Evolutionary conservation across 2,113 vertebrate genomes (phyloP), one percentile per base, ranked within the genome.

Genomic region (Myanophis thanlyinensis): DNA sequence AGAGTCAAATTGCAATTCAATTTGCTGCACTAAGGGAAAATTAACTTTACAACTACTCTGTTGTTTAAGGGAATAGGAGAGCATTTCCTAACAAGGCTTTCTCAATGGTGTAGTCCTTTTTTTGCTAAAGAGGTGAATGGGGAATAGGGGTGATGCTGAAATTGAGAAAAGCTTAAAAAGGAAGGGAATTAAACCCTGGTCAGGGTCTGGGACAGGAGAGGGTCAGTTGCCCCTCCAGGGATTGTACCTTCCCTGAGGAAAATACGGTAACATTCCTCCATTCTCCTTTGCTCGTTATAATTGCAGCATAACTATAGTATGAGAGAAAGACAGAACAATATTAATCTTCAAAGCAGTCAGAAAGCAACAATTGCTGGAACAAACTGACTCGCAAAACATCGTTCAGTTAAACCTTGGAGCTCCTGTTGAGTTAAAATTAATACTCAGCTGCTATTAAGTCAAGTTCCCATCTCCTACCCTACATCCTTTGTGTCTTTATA

Each of bases 401-500:
- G 44, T 47, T 13, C 51, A 84, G 47, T 49, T 7, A 89, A 80
- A 48, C 35, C n/a, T 52, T 88, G 56, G 49, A 89, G 47, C 22
- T 80, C 27, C 54, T 3, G 8, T 12, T 5, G 52, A 49, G 53
- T 8, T 80, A 92, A 80, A 22, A 48, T 5, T 25, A 89, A 85
- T 35, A 13, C n/a, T 47, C 47, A 52, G 35, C 6, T 59, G 46
- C 80, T 49, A 1, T 44, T 22, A 6, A 46, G 27, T 59, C 44
- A 49, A 48, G 52, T 51, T 20, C 27, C 62, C 51, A 80, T 40
- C 15, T n/a, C 44, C 30, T 89, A 53, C 88, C 67, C 11, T 62
- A 85, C 30, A 59, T 53, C 44, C 49, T 56, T 92, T 88, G 46
- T 90, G 88, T 90, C 73, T 92, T 51, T 62, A 85, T 86, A 90